Base-by-base conservation (phyloP, 2,888 invertebrate species). In the Dioctria linearis region DNA sequence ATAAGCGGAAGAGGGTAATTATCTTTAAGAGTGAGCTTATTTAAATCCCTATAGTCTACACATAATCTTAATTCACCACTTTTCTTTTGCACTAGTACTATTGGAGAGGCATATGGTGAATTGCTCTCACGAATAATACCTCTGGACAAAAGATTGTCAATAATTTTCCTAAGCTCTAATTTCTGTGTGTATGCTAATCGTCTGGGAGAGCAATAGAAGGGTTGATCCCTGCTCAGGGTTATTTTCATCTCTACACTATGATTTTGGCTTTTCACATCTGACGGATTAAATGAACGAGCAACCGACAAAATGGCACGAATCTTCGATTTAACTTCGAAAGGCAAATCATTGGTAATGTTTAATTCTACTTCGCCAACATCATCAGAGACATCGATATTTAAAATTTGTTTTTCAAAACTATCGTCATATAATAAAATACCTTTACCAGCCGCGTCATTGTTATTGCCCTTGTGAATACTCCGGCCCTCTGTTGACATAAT, bases 1-100 rank as follows among this genome's bases (percentile, higher is more conserved):
- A 88, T 87, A 3, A 86, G 81, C 0, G 88, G 88, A 9, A 88
- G 65, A 2, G 87, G 87, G 59, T 88, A 88, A 5, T 81, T 78
- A 75, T 86, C 85, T 1, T 84, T 82, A 13, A 78, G 79, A 0
- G 85, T 86, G n/a, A 85, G 80, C 3, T 81, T 82, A 63, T 86
- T 86, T 0, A 86, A 80, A 5, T 83, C 82, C 0, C 85, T 66
- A 73, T 86, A 86, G 65, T 86, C 86, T 0, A 86, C 73, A 46
- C 86, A 86, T 0, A 86, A 75, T 4, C 86, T 25, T 25, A 25
- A 25, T 25, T 25, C 25, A 25, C 25, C 25, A 25, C 25, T 25
- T 25, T 25, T 25, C 25, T 25, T 25, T 25, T 25, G 25, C 25
- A 25, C 25, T 25, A 25, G 25, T 25, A 25, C 25, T 25, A 25